These are phyloP conservation scores for Chrysocyon brachyurus DNA, from an alignment of 2,797 vertebrate species.

Conservation along the genomic window DNA sequence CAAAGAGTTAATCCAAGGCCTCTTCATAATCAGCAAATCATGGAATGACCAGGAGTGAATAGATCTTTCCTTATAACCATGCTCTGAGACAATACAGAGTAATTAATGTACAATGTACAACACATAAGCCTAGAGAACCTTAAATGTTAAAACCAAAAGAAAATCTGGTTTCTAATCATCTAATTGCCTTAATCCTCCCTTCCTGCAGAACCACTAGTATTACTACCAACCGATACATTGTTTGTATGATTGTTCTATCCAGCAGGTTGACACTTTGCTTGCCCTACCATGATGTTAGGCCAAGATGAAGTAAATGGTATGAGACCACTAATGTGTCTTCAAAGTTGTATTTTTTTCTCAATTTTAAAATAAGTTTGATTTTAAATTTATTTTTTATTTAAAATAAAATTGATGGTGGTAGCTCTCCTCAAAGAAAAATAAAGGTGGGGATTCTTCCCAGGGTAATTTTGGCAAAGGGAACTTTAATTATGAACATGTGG, in stretches of 20 bases:
- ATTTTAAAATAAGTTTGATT: constrained; percentile 88
- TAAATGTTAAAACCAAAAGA: background rate
- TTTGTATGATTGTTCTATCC: background rate
- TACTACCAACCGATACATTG: background rate
- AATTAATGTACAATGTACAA: background rate
- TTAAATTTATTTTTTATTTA: background rate
- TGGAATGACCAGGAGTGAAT: background rate
- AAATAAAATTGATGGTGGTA: constrained; percentile 82
- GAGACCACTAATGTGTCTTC: background rate
- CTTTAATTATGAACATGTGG: background rate
- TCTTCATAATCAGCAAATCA: background rate
- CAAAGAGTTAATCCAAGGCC: background rate
- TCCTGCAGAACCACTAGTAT: background rate
- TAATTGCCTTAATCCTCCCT: background rate
- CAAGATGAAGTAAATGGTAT: background rate
- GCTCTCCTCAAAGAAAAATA: constrained; percentile 87
- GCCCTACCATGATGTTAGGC: background rate
- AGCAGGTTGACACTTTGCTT: background rate
- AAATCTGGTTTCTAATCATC: background rate
- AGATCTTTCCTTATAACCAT: background rate
- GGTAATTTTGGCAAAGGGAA: constrained; percentile 85
- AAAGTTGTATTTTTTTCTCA: background rate
- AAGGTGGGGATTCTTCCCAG: constrained; percentile 85
- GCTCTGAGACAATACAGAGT: background rate
- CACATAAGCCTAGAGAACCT: background rate